phyloP scores from a whole-genome alignment of 2,113 vertebrate species.

The Aviceda subcristata region DNA sequence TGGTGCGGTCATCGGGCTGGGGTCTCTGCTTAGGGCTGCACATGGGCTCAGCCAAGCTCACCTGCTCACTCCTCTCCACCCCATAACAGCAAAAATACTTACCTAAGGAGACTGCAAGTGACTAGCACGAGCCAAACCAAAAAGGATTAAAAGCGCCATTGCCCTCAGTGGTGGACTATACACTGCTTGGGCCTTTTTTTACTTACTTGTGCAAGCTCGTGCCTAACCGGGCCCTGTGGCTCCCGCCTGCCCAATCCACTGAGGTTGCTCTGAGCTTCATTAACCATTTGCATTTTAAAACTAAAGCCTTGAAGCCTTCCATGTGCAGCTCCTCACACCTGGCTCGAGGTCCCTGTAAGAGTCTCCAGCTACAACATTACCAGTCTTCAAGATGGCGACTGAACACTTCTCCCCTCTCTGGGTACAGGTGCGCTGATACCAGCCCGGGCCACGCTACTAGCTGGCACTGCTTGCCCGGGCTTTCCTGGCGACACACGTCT shows the following conservation, averaged over 20 bases:
- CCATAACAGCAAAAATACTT: accelerated
- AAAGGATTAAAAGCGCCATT: neutral
- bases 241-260: neutral
- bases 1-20: accelerated
- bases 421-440: neutral
- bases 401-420: neutral
- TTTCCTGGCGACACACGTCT: neutral
- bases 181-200: neutral
- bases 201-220: neutral
- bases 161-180: neutral
- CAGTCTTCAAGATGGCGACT: accelerated
- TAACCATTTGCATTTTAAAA: neutral
- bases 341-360: neutral
- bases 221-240: neutral
- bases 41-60: neutral
- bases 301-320: neutral
- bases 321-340: neutral
- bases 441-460: neutral
- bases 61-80: neutral
- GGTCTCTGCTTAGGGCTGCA: neutral
- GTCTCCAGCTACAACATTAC: neutral
- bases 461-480: neutral
- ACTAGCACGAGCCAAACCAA: neutral
- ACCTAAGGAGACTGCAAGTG: neutral
- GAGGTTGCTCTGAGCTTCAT: neutral